These are phyloP conservation scores for Sesia apiformis DNA, from an alignment of 2,888 invertebrate species.

Conservation along the genomic window DNA sequence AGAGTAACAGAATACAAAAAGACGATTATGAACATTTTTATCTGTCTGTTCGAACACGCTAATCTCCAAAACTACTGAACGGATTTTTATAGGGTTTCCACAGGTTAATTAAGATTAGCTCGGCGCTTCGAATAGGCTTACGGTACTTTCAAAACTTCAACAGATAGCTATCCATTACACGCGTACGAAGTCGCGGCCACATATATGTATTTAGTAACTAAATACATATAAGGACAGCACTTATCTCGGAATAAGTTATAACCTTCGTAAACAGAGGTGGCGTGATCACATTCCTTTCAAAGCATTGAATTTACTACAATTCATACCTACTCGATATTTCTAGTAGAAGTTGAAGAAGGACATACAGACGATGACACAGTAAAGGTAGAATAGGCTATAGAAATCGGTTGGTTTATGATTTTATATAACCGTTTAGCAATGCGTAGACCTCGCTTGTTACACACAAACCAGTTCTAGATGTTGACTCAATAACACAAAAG, in stretches of 20 bases:
- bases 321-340: not conserved
- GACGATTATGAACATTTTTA: too few relatives aligned
- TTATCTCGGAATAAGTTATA: constrained; percentile 3
- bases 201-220: too few relatives aligned
- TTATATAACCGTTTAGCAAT: constrained; percentile 22
- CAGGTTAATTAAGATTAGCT: too few relatives aligned
- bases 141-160: too few relatives aligned
- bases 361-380: constrained; percentile 4
- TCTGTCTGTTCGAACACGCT: too few relatives aligned
- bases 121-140: too few relatives aligned
- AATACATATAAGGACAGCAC: too few relatives aligned
- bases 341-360: not conserved
- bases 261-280: constrained; percentile 13
- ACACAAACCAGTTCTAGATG: constrained; percentile 32
- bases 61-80: too few relatives aligned
- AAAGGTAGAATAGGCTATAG: constrained; percentile 10
- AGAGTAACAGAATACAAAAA: too few relatives aligned
- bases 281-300: constrained; percentile 26
- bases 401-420: constrained; percentile 28
- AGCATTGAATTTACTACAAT: constrained; percentile 10
- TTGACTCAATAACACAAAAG: constrained; percentile 23
- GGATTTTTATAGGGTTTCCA: too few relatives aligned
- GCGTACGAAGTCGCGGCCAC: too few relatives aligned
- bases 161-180: too few relatives aligned
- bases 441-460: constrained; percentile 20